Conservation (phyloP, 2,113 vertebrate genomes). For the Cervus canadensis region DNA sequence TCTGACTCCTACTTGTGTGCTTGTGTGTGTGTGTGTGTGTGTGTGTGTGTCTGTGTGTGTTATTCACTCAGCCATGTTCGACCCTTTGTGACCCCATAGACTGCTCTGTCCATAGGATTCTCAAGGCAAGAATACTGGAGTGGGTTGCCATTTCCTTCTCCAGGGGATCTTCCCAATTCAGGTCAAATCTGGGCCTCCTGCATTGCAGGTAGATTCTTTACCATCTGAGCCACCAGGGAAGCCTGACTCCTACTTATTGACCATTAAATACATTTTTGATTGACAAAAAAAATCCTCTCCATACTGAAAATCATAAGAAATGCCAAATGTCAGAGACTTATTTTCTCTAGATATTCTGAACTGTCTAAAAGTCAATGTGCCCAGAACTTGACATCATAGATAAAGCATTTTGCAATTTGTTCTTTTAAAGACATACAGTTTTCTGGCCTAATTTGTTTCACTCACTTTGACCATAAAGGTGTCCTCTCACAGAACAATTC, state of each 20-base stretch:
- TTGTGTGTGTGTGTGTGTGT: background rate
- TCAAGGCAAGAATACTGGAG: background rate
- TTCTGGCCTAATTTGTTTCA: background rate
- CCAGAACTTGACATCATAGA: background rate
- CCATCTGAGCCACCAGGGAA: background rate
- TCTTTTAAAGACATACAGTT: background rate
- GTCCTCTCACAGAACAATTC: background rate
- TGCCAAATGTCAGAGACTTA: background rate
- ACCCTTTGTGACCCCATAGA: accelerated
- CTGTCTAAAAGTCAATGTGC: background rate
- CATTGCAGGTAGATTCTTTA: background rate
- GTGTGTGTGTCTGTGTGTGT: background rate
- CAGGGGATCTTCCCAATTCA: background rate
- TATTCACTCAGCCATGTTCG: background rate
- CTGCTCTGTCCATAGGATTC: background rate
- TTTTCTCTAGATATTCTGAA: background rate
- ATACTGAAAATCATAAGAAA: background rate
- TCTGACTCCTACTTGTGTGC: background rate
- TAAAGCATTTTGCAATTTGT: background rate
- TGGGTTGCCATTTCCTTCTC: background rate
- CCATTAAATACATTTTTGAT: background rate
- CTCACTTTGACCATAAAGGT: background rate
- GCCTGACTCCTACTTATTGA: background rate
- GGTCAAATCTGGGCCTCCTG: background rate
- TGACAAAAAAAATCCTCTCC: background rate